phyloP scores from a whole-genome alignment of 2,113 vertebrate genomes.

The Paracanthobrama guichenoti region DNA sequence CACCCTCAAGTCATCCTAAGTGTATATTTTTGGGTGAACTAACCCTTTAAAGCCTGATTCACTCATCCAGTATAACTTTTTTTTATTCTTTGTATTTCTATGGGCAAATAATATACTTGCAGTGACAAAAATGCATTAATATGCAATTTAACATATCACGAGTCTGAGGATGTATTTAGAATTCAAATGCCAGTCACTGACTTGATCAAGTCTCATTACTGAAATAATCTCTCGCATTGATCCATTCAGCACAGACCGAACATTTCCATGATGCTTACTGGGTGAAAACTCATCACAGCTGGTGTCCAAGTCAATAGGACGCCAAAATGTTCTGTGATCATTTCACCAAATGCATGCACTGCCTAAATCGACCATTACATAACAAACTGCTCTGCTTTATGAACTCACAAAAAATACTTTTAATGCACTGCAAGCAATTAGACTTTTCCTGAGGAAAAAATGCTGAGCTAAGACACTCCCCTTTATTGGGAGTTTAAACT shows the following conservation, averaged over 20 bases:
- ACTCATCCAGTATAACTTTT: too few species aligned
- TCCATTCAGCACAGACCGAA: not conserved
- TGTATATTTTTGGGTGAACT: too few species aligned
- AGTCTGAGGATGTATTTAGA: not conserved
- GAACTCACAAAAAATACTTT: not conserved
- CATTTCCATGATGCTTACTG: conserved; percentile 6
- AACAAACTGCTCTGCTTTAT: not conserved
- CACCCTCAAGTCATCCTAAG: too few species aligned
- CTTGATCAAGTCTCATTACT: not conserved
- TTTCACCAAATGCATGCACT: not conserved
- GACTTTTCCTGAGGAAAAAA: not conserved
- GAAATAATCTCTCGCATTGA: conserved; percentile 33
- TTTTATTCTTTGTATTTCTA: too few species aligned
- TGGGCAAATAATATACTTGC: not conserved
- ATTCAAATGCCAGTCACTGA: not conserved
- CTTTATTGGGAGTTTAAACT: not conserved
- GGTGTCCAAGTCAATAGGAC: not conserved
- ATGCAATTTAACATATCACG: not conserved
- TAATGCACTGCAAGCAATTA: not conserved
- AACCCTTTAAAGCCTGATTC: too few species aligned
- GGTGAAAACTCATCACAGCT: conserved; percentile 5
- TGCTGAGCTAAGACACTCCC: not conserved
- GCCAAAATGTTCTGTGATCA: not conserved
- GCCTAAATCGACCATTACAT: not conserved
- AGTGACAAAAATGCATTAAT: not conserved